phyloP scores from a whole-genome alignment of 2,888 invertebrate genomes.

The Cryptus armator region DNA sequence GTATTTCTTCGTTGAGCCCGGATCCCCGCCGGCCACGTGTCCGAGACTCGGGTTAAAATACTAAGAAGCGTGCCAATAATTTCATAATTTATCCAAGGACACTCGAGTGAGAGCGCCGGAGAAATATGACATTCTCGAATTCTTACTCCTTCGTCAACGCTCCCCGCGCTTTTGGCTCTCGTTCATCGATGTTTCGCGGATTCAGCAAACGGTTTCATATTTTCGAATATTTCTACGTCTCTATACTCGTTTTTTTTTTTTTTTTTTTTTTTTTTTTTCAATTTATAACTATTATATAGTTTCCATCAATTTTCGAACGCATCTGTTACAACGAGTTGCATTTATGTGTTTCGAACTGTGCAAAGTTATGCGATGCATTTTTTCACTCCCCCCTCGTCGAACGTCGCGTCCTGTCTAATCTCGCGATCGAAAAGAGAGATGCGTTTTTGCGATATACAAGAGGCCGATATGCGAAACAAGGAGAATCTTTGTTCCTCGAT shows the following conservation, averaged over 20 bases:
- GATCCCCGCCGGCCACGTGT: conserved; percentile 53
- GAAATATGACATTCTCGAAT: conserved; percentile 53
- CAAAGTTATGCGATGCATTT: conserved; percentile 34
- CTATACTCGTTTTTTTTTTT: conserved; percentile 4
- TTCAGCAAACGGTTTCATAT: conserved; percentile 57
- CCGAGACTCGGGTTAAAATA: conserved; percentile 61
- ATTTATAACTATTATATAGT: neutral
- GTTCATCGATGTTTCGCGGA: conserved; percentile 16
- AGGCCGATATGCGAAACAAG: conserved; percentile 23
- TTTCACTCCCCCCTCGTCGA: neutral
- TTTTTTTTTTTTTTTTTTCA: neutral
- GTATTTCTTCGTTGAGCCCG: conserved; percentile 25
- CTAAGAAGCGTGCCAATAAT: conserved; percentile 68
- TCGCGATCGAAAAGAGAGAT: neutral
- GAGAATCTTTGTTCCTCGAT: conserved; percentile 18
- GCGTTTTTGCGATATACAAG: neutral
- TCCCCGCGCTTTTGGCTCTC: neutral
- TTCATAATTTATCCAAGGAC: conserved; percentile 66
- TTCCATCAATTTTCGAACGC: neutral
- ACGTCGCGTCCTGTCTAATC: neutral
- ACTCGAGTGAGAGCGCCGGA: conserved; percentile 11
- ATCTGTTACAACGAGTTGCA: neutral
- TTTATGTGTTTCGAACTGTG: neutral
- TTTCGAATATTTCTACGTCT: conserved; percentile 55
- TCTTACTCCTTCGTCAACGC: conserved; percentile 37